Conservation (phyloP, 2,113 vertebrate species). For the Argyrosomus japonicus region DNA sequence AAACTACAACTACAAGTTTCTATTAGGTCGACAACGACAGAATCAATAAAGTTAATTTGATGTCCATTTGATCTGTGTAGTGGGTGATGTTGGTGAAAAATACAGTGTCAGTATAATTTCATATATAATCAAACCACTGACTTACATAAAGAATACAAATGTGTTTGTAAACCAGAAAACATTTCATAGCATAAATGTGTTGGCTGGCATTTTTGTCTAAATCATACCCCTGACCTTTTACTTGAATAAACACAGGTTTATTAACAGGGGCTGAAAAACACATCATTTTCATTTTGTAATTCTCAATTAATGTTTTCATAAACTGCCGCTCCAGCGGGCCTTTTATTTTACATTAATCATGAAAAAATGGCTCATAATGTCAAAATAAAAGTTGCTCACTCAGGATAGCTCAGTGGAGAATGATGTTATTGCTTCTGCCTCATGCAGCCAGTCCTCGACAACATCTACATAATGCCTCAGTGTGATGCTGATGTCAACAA, state of each 20-base stretch:
- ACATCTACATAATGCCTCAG: neutral
- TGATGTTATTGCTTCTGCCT: neutral
- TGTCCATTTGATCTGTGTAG: neutral
- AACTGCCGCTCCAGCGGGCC: neutral
- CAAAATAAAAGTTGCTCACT: conserved; percentile 9
- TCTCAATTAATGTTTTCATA: neutral
- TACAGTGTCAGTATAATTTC: neutral
- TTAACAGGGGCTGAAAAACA: neutral
- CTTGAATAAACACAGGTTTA: neutral
- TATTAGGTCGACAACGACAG: neutral
- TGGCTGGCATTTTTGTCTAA: neutral
- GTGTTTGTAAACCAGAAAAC: neutral
- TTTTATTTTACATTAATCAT: conserved; percentile 10
- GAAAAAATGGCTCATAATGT: neutral
- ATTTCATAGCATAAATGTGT: neutral
- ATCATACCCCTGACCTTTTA: neutral
- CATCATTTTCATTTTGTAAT: neutral
- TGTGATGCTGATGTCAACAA: conserved; percentile 31
- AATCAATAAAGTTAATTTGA: neutral
- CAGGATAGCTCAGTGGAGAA: conserved; percentile 4
- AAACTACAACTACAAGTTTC: neutral
- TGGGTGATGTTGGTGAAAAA: neutral
- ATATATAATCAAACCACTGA: neutral
- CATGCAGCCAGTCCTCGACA: neutral
- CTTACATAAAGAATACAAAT: neutral